Base-by-base conservation (phyloP, 2,113 vertebrate genomes). In the Gopherus flavomarginatus region DNA sequence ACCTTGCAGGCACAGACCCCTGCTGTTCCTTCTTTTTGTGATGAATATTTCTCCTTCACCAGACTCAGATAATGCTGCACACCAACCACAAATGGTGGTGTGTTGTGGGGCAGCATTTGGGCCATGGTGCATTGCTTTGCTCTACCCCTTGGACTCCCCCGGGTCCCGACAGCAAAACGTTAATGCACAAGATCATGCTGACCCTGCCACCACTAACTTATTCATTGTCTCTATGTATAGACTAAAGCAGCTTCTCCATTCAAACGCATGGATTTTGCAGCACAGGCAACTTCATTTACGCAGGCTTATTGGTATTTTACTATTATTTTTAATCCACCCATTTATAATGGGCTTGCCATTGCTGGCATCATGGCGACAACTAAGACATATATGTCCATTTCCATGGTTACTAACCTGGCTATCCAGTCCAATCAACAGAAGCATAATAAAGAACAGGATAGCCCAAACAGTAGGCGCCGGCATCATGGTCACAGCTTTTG, bases 401-500 rank as follows among this genome's bases (percentile, higher is more conserved):
- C 26, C n/a, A 52, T 80, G 29, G 0, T 0, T 83, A 97, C 99
- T 59, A 88, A 99, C 99, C 99, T 99, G 99, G 98, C 99, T 99
- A 98, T 99, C 99, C 97, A 99, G 99, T 97, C 99, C 99, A 98
- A 99, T 99, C 97, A 99, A 99, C 98, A 99, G 99, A 98, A 99
- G 99, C 99, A 99, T 99, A 98, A 99, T 99, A 97, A 99, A 99
- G 98, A 99, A 99, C 69, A 99, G 99, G 97, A 99, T 98, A 90
- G 99, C 99, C 99, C 99, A 99, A 97, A 99, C 99, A 7, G 99
- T 99, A 97, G 99, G 99, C 98, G 99, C 96, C 0, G 99, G 99
- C 99, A 99, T 99, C 99, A 99, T 99, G 47, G 99, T 99, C 96
- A 99, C 99, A 49, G 99, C 99, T 98, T 99, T 99, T 11, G 99